Evolutionary conservation across 1,140 invertebrate species (phyloP).

Genomic region (Probaryconus sp.): DNA sequence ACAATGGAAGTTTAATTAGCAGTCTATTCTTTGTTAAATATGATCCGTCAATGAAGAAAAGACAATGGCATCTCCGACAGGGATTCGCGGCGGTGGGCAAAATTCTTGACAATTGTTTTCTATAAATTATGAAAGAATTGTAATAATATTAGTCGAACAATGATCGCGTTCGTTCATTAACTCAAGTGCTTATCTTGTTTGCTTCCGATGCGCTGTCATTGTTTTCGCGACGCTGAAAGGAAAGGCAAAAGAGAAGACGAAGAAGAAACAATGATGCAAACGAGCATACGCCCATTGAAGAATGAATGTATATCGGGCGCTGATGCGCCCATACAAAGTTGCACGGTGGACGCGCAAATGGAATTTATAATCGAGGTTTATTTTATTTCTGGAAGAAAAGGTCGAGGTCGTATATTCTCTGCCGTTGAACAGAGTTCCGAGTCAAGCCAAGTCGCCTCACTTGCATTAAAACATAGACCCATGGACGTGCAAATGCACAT

Average conservation of each 20-base stretch:
- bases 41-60: constrained; percentile 14
- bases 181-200: constrained; percentile 47
- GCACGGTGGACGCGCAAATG: constrained; percentile 50
- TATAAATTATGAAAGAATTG: constrained; percentile 49
- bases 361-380: constrained; percentile 56
- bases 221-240: constrained; percentile 39
- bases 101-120: constrained; percentile 36
- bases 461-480: constrained; percentile 47
- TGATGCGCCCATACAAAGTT: constrained; percentile 43
- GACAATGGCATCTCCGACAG: constrained; percentile 39
- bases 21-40: constrained; percentile 12
- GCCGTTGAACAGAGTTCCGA: constrained; percentile 41
- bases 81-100: constrained; percentile 7
- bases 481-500: constrained; percentile 40
- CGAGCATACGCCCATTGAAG: constrained; percentile 48
- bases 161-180: constrained; percentile 52
- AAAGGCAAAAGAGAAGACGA: constrained; percentile 34
- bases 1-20: constrained; percentile 50
- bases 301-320: constrained; percentile 20
- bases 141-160: constrained; percentile 51
- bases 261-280: constrained; percentile 59
- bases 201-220: constrained; percentile 46
- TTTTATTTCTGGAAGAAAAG: constrained; percentile 59
- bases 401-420: constrained; percentile 54
- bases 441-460: constrained; percentile 48